phyloP scores from a whole-genome alignment of 1,140 invertebrate genomes.

The Drosophila repleta region DNA sequence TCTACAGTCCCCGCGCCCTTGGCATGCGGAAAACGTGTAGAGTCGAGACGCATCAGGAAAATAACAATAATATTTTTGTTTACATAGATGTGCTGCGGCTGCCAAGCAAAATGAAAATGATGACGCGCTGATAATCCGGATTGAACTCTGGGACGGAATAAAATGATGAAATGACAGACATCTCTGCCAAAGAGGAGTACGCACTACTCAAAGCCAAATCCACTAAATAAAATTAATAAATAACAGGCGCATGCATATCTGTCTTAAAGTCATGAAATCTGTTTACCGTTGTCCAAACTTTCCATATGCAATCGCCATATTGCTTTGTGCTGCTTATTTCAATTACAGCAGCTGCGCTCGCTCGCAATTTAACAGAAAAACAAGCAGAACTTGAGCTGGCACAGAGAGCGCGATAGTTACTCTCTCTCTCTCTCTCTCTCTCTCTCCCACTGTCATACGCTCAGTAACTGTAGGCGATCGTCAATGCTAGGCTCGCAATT shows the following conservation, averaged over 20 bases:
- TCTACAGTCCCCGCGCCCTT: constrained; percentile 10
- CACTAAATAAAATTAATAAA: no score
- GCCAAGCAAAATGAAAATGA: constrained; percentile 17
- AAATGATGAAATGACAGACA: constrained; percentile 5
- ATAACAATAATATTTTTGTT: constrained; percentile 75
- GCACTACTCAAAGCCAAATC: no score
- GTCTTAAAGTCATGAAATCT: no score
- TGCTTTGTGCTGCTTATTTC: not conserved
- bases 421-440: not conserved
- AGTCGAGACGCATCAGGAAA: no score
- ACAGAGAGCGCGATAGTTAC: constrained; percentile 4
- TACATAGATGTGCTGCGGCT: constrained; percentile 35
- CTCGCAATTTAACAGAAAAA: not conserved
- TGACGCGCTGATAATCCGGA: constrained; percentile 29
- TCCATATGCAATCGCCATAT: not conserved
- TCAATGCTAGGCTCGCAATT: constrained; percentile 1
- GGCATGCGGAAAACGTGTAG: constrained; percentile 51
- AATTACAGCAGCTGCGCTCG: not conserved
- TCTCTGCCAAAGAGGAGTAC: no score
- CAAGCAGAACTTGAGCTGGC: not conserved
- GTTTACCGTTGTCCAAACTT: not conserved
- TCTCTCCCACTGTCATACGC: not conserved
- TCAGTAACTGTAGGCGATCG: constrained; percentile 10
- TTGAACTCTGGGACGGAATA: constrained; percentile 8
- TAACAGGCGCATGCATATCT: no score